Evolutionary conservation across 2,113 vertebrate species (phyloP).

Genomic region (Stictonetta naevosa): DNA sequence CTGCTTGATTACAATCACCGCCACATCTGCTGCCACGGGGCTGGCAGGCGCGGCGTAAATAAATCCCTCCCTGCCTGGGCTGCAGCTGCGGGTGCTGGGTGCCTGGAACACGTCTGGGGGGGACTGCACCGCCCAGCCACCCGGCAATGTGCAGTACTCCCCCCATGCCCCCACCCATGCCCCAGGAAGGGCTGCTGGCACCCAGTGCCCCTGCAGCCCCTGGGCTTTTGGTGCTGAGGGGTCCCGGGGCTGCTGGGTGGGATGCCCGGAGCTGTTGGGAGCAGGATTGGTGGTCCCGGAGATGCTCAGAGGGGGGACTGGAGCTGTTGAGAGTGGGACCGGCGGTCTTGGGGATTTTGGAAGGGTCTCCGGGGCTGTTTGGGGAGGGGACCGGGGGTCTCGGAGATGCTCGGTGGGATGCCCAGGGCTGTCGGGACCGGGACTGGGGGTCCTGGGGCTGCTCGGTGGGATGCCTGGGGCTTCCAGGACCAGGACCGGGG

Average conservation of each 20-base stretch:
- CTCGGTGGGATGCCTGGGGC: too few relatives aligned
- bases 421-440: too few relatives aligned
- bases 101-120: not conserved
- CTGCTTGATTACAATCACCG: slow-evolving; percentile 3
- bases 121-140: not conserved
- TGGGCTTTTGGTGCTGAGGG: not conserved
- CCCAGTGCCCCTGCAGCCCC: not conserved
- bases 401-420: not conserved
- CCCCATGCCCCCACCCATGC: not conserved
- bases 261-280: too few relatives aligned
- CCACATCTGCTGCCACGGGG: slow-evolving; percentile 45
- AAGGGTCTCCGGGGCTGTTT: too few relatives aligned
- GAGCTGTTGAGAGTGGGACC: too few relatives aligned
- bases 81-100: not conserved
- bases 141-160: not conserved
- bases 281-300: too few relatives aligned
- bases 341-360: too few relatives aligned
- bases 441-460: too few relatives aligned
- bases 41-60: not conserved
- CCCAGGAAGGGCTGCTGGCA: too few relatives aligned
- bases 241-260: not conserved
- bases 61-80: not conserved
- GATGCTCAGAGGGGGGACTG: too few relatives aligned
- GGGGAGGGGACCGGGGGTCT: not conserved
- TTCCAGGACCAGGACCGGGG: not conserved